A percentile compares a stretch with the other conserved stretches of the same genome.
These are phyloP conservation scores for Gambusia yucatana DNA, from an alignment of 2,797 vertebrate species.

Conservation along the genomic window DNA sequence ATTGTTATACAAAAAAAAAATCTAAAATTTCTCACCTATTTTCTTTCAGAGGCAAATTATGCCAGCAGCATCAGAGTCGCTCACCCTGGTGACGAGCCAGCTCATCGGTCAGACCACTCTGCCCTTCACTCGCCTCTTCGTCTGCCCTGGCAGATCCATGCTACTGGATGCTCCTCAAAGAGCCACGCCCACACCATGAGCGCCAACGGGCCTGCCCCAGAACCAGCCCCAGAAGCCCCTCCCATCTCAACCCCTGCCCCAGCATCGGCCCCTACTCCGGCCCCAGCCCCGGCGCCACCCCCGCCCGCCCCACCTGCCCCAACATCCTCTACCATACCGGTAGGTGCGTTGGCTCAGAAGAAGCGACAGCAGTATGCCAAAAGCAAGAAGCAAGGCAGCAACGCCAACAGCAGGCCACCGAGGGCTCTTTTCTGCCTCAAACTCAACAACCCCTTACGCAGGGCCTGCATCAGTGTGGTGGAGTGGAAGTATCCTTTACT, in stretches of 20 bases:
- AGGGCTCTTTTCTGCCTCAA: constrained; percentile 98
- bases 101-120: constrained; percentile 88
- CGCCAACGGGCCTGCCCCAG: constrained; percentile 85
- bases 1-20: neutral
- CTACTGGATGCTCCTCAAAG: constrained; percentile 89
- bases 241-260: constrained; percentile 67
- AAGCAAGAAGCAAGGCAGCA: constrained; percentile 98
- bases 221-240: constrained; percentile 81
- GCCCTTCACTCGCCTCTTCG: constrained; percentile 85
- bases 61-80: constrained; percentile 93
- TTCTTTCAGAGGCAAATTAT: constrained; percentile 91
- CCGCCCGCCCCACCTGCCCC: constrained; percentile 61
- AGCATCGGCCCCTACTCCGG: constrained; percentile 81
- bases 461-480: constrained; percentile 99
- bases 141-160: constrained; percentile 93
- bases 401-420: constrained; percentile 92
- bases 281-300: constrained; percentile 81
- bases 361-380: constrained; percentile 99
- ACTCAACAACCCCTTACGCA: constrained; percentile 98
- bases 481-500: constrained; percentile 99
- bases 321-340: constrained; percentile 84
- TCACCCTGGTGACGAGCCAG: constrained; percentile 93
- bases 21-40: constrained; percentile 27
- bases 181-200: constrained; percentile 97
- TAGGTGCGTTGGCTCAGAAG: constrained; percentile 96